Evolutionary conservation across 2,888 invertebrate species (phyloP), one percentile per base, ranked within the genome.

Genomic region (Dicroscelio sp.): DNA sequence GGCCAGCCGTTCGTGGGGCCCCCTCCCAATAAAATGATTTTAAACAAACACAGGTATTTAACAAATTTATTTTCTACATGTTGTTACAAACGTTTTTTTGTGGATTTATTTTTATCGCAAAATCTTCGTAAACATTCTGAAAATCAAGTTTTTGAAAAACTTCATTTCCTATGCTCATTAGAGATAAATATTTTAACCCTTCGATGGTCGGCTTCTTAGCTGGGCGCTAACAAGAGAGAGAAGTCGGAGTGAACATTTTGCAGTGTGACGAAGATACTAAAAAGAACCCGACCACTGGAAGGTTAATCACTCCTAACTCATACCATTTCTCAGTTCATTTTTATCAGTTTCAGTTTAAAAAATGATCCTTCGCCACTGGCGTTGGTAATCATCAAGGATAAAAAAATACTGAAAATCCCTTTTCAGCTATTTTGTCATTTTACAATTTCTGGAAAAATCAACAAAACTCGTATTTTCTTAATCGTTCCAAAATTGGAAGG

Each of bases 311-410:
- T 83, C 48, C 25, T 83, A 60, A 58, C 33, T 20, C 73, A 73
- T 73, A 27, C 43, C 63, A 14, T 58, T 73, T 31, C 73, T 63
- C n/a, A 83, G 63, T 31, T 73, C 58, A 83, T 73, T 71, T 83
- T 83, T 73, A 83, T 73, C 20, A 83, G 33, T 30, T 83, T 73
- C 31, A 83, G 38, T 43, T 83, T 83, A 17, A 63, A 83, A 60
- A 83, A 83, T 73, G 83, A 83, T 60, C 83, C 25, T 83, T 83
- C 83, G 4, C 73, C 71, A 27, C 38, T 83, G 17, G 31, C 27
- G 27, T 78, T 78, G 8, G 78, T 78, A 8, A 78, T 38, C 63
- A 78, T 78, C 20, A 78, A 25, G 12, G 78, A 63, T 12, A 78
- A 35, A 30, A 60, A 78, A 38, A 78, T 60, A 2, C 78, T 5